Percentiles rank a stretch among this genome's conserved stretches.
phyloP scores from a whole-genome alignment of 2,113 vertebrate genomes.

The Catharus minimus region DNA sequence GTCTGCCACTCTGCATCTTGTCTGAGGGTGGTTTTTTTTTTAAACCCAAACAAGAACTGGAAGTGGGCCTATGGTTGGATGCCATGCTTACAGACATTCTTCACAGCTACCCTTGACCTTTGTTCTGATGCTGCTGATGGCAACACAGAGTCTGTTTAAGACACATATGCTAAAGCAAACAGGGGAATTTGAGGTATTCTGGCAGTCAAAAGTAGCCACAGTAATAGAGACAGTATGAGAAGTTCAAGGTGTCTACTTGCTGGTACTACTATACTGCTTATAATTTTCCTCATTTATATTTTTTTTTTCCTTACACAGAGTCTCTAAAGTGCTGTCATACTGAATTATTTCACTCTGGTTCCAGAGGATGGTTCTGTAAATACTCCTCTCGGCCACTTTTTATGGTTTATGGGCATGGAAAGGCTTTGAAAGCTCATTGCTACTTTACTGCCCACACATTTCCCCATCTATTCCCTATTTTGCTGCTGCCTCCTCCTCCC shows the following conservation, averaged over 20 bases:
- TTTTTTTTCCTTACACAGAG: neutral
- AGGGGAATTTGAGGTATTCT: neutral
- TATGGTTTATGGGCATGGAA: neutral
- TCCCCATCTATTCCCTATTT: neutral
- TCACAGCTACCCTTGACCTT: conserved; percentile 5
- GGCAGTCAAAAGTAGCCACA: neutral
- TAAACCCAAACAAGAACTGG: conserved; percentile 10
- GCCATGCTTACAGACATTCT: neutral
- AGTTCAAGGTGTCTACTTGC: neutral
- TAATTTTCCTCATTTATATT: neutral
- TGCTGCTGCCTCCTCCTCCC: neutral
- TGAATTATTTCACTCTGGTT: conserved; percentile 35
- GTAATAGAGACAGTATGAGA: neutral
- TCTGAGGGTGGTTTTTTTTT: neutral
- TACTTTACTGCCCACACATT: conserved; percentile 27
- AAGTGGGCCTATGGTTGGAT: conserved; percentile 5
- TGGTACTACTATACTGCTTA: neutral
- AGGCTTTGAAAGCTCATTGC: conserved; percentile 8
- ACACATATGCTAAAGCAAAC: neutral
- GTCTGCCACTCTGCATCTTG: conserved; percentile 52
- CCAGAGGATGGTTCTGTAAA: conserved; percentile 17
- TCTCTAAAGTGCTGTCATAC: neutral
- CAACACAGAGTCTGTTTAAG: neutral
- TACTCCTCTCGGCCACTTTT: conserved; percentile 11
- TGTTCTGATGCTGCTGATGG: neutral